Evolutionary conservation across 2,113 vertebrate species (phyloP), one percentile per base, ranked within the genome.

Genomic region (Zingel zingel): DNA sequence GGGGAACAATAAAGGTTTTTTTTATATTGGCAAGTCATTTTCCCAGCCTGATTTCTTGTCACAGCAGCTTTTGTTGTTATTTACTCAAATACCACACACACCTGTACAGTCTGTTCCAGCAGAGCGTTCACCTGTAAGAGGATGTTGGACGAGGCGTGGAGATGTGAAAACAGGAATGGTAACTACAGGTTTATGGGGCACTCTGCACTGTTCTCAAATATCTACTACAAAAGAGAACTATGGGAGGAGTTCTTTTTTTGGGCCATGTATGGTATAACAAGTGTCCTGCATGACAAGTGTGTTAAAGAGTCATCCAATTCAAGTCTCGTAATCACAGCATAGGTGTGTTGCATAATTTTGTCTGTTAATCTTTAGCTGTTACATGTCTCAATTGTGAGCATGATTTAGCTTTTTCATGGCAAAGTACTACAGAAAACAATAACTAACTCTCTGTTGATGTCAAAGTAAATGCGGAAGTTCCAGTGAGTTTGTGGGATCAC

Each of bases 121-220:
- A 2, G 57, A 4, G 0, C 0, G 1, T 18, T 25, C 15, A 45
- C 48, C 21, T 63, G 19, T 25, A 65, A 3, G 43, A 5, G 77
- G 78, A 90, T 86, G 78, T 83, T 30, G 2, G 59, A 78, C 43
- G 6, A 45, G 62, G 47, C 0, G 9, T 79, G 68, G 39, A 54
- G 66, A 82, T 62, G 59, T 21, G 71, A 80, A 77, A 88, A 81
- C 82, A 81, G 59, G 62, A 86, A 73, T 67, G 25, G 48, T 61
- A 13, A 74, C n/a, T 57, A 16, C 23, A 50, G 57, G 68, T 80
- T 58, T 73, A 66, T 68, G 30, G 23, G 15, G 39, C 2, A 0
- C 14, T 4, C 4, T 57, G 10, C 5, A 21, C n/a, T 71, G 58
- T 79, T 63, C 27, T 59, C n/a, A 78, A 51, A 70, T 57, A 53